These are phyloP conservation scores for Oreotrochilus melanogaster DNA, from an alignment of 2,113 vertebrate genomes.

Conservation along the genomic window DNA sequence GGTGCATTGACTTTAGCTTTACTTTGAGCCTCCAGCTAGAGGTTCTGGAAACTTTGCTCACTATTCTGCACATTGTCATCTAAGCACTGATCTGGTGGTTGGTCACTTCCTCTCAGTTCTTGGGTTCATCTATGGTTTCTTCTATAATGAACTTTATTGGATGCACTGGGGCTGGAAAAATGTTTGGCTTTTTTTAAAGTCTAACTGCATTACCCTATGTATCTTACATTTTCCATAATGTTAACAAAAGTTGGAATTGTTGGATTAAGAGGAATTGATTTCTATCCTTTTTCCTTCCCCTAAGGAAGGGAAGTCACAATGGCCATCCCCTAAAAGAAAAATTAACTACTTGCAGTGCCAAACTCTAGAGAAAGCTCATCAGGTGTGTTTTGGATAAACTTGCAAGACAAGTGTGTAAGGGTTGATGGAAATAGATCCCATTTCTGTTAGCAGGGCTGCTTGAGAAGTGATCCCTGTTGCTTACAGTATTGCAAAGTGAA, in stretches of 20 bases:
- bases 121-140: not conserved
- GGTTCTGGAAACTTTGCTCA: not conserved
- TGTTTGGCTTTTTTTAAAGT: not conserved
- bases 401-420: not conserved
- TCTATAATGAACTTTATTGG: conserved; percentile 8
- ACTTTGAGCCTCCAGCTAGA: not conserved
- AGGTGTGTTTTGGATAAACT: not conserved
- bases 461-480: not conserved
- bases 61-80: not conserved
- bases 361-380: not conserved
- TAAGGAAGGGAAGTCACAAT: not conserved
- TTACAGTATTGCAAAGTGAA: not conserved
- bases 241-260: not conserved
- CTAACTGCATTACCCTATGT: not conserved
- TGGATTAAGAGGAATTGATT: not conserved
- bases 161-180: not conserved
- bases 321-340: not conserved
- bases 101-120: not conserved
- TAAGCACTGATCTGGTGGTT: not conserved
- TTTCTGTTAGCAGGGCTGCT: not conserved
- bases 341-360: not conserved
- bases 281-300: not conserved
- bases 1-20: not conserved
- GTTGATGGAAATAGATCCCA: not conserved
- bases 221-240: not conserved